Percentiles rank a stretch among this genome's conserved stretches.
Conservation (phyloP, 2,113 vertebrate species). For the Macrotis lagotis region DNA sequence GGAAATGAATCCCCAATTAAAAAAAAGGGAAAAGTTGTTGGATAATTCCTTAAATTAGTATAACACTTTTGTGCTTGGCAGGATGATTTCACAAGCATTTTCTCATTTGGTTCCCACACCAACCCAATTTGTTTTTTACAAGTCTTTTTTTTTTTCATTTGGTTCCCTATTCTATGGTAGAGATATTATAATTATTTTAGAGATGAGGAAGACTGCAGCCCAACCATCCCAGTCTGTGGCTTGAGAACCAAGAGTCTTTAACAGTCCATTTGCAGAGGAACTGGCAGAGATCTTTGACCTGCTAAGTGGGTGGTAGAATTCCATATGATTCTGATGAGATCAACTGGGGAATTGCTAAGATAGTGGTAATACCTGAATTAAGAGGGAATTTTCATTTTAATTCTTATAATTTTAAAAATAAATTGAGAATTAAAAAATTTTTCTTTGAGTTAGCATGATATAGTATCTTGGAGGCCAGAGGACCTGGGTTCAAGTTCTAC, state of each 20-base stretch:
- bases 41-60: background rate
- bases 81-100: background rate
- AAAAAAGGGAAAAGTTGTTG: background rate
- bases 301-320: background rate
- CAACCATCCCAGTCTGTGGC: background rate
- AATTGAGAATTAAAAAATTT: constrained; percentile 34
- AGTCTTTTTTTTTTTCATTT: background rate
- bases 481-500: background rate
- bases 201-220: background rate
- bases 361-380: background rate
- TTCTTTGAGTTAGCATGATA: background rate
- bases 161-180: background rate
- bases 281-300: background rate
- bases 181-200: background rate
- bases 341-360: background rate
- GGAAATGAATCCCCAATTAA: background rate
- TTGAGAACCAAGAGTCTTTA: background rate
- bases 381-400: constrained; percentile 30
- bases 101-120: background rate
- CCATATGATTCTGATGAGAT: background rate
- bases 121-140: background rate
- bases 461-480: background rate
- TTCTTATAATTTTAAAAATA: background rate
- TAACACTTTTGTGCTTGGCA: background rate
- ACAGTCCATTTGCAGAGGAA: background rate